phyloP scores from a whole-genome alignment of 2,888 invertebrate genomes.

The Cremastobaeus sp. region DNA sequence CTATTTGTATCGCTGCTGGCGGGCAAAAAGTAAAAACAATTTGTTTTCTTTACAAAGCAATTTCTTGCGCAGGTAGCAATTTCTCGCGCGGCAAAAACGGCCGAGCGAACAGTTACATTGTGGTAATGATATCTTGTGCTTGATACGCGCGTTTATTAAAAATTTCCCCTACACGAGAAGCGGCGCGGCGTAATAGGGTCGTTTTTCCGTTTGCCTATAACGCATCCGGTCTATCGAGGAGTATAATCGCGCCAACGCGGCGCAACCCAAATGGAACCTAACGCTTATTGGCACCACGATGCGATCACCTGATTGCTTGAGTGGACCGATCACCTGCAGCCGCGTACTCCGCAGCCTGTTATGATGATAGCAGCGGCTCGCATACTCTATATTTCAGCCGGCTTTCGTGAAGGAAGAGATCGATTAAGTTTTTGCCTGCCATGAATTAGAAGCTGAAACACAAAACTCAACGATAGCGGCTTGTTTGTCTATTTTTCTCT shows the following conservation, averaged over 20 bases:
- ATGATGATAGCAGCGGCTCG: constrained; percentile 43
- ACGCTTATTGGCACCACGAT: constrained; percentile 36
- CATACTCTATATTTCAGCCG: constrained; percentile 48
- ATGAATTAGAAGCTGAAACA: constrained; percentile 70
- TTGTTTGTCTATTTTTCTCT: too few relatives aligned
- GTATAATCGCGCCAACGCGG: constrained; percentile 39
- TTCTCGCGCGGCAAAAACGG: constrained; percentile 11
- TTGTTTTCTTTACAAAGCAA: constrained; percentile 12
- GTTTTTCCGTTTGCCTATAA: constrained; percentile 32
- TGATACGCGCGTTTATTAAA: constrained; percentile 38
- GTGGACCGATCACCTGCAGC: constrained; percentile 32
- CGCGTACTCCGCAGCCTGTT: constrained; percentile 18
- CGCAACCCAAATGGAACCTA: constrained; percentile 46
- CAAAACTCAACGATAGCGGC: constrained; percentile 18
- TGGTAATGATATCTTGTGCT: constrained; percentile 40
- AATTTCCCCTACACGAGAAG: constrained; percentile 13
- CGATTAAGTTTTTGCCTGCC: constrained; percentile 76
- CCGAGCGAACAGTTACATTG: constrained; percentile 30
- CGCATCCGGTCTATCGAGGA: constrained; percentile 29
- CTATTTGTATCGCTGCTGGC: not conserved
- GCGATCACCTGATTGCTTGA: constrained; percentile 30
- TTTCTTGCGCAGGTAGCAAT: constrained; percentile 7
- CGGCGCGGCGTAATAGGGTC: not conserved
- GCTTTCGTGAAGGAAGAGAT: constrained; percentile 70
- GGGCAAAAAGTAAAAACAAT: constrained; percentile 21